phyloP scores from a whole-genome alignment of 2,888 invertebrate genomes.

The Athetis lepigone region DNA sequence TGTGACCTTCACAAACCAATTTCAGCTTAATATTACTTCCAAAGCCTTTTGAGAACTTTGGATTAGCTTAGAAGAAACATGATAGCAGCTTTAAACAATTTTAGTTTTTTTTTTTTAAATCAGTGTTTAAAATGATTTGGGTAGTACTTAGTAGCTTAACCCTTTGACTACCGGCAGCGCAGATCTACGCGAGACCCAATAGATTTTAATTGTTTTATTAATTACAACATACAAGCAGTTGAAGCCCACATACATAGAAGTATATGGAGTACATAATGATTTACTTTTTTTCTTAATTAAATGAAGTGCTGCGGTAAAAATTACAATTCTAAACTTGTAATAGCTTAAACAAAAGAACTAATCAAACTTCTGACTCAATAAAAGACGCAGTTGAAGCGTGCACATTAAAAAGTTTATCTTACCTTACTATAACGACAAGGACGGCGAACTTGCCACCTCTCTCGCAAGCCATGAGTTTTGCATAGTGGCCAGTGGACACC shows the following conservation, averaged over 20 bases:
- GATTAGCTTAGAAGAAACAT: not conserved
- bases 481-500: constrained; percentile 86
- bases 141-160: too few species aligned
- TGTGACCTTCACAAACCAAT: not conserved
- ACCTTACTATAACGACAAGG: constrained; percentile 70
- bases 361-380: constrained; percentile 37
- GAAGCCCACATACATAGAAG: too few species aligned
- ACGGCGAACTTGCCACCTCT: constrained; percentile 74
- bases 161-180: too few species aligned
- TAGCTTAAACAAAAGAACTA: constrained; percentile 31
- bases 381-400: constrained; percentile 64
- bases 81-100: too few species aligned
- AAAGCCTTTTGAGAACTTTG: not conserved
- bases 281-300: not conserved
- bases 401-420: constrained; percentile 71
- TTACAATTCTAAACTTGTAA: constrained; percentile 9
- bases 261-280: too few species aligned
- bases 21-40: not conserved
- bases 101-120: too few species aligned
- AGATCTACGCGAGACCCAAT: too few species aligned
- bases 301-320: not conserved
- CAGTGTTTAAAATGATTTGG: too few species aligned
- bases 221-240: too few species aligned
- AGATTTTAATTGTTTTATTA: too few species aligned
- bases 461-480: constrained; percentile 78